Evolutionary conservation across 1,140 invertebrate species (phyloP).

Genomic region (Drosophila kurseongensis): DNA sequence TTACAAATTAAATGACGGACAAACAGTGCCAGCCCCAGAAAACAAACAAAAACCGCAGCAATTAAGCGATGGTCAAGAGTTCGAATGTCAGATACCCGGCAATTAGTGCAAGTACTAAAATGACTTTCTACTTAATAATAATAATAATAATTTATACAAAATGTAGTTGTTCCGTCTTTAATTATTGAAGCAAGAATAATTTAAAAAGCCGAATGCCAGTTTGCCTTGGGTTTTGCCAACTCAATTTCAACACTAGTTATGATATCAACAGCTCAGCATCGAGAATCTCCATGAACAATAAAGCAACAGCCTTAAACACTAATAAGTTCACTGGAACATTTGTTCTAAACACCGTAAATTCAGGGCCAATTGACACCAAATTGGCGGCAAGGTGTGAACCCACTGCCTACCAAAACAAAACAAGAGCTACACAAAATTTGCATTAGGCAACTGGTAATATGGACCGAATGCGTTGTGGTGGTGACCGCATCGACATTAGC

Average conservation of each 20-base stretch:
- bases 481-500: conserved; percentile 42
- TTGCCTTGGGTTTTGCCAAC: too few relatives aligned
- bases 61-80: not conserved
- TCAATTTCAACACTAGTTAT: too few relatives aligned
- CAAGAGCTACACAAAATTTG: conserved; percentile 58
- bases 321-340: conserved; percentile 6
- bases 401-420: conserved; percentile 8
- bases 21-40: conserved; percentile 23
- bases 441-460: conserved; percentile 55
- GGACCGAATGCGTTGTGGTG: conserved; percentile 32
- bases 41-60: conserved; percentile 28
- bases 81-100: conserved; percentile 19
- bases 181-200: too few relatives aligned
- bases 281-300: not conserved
- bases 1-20: conserved; percentile 61
- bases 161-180: too few relatives aligned
- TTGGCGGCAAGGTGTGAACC: conserved; percentile 20
- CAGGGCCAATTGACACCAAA: not conserved
- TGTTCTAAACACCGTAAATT: conserved; percentile 11
- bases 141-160: too few relatives aligned
- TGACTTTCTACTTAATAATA: too few relatives aligned
- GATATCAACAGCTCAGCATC: not conserved
- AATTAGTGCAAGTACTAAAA: not conserved
- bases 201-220: too few relatives aligned
- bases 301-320: not conserved